These are phyloP conservation scores for Conger conger DNA, from an alignment of 2,113 vertebrate species.

Conservation along the genomic window DNA sequence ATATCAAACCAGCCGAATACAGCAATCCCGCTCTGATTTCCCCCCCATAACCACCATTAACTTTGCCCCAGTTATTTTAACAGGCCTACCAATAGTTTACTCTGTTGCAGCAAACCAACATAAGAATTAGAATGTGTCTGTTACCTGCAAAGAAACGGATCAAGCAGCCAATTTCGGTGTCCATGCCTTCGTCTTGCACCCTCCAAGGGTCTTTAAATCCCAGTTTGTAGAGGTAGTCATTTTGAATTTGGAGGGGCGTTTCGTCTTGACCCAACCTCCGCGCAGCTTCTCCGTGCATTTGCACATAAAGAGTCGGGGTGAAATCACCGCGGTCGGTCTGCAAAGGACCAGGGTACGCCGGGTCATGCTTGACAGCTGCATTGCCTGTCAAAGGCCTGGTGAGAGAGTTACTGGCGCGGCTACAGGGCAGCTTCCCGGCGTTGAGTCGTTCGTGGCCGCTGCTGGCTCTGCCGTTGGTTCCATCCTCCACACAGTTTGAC, in stretches of 20 bases:
- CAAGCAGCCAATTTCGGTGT: slow-evolving; percentile 84
- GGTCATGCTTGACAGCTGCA: slow-evolving; percentile 41
- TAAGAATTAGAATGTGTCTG: slow-evolving; percentile 2
- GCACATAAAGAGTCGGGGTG: slow-evolving; percentile 75
- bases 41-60: background rate
- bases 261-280: slow-evolving; percentile 79
- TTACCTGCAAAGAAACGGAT: slow-evolving; percentile 90
- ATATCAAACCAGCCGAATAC: background rate
- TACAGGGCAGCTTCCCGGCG: slow-evolving; percentile 33
- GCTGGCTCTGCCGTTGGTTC: background rate
- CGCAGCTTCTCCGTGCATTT: slow-evolving; percentile 85
- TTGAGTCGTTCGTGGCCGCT: slow-evolving; percentile 6
- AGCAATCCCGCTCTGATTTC: background rate
- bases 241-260: slow-evolving; percentile 83
- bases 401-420: slow-evolving; percentile 48
- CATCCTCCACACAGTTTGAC: slow-evolving; percentile 16
- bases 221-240: slow-evolving; percentile 86
- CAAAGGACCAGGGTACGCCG: slow-evolving; percentile 33
- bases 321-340: slow-evolving; percentile 32
- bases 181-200: slow-evolving; percentile 88
- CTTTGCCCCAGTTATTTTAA: background rate
- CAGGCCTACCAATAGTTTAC: background rate
- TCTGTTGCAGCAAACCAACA: background rate
- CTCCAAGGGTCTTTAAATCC: slow-evolving; percentile 84
- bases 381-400: slow-evolving; percentile 53